Conservation (phyloP, 2,888 invertebrate species). For the Drosophila colorata region DNA sequence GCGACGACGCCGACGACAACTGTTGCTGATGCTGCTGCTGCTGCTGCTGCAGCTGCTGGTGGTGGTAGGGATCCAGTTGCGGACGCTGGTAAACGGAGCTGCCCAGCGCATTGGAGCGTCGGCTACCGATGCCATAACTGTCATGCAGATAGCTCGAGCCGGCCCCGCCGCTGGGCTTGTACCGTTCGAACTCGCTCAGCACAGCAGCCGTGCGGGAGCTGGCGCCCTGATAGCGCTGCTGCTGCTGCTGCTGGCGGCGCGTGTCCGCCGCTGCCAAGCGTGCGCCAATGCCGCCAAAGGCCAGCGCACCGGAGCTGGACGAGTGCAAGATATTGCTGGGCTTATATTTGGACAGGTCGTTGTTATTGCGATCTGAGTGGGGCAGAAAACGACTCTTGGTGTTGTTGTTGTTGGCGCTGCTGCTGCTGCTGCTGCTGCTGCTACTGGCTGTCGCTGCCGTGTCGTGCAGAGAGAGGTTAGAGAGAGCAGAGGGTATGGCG, state of each 20-base stretch:
- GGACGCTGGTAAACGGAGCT: slow-evolving; percentile 76
- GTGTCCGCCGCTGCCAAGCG: slow-evolving; percentile 76
- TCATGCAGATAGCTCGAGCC: slow-evolving; percentile 74
- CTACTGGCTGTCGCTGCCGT: slow-evolving; percentile 63
- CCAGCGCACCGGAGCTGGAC: slow-evolving; percentile 81
- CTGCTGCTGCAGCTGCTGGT: slow-evolving; percentile 65
- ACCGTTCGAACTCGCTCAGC: slow-evolving; percentile 76
- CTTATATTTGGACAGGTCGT: slow-evolving; percentile 81
- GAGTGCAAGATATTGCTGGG: slow-evolving; percentile 81
- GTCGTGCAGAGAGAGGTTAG: slow-evolving; percentile 68
- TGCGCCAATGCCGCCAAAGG: slow-evolving; percentile 83
- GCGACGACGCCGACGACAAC: slow-evolving; percentile 46
- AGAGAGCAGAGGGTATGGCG: slow-evolving; percentile 71
- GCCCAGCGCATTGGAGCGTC: slow-evolving; percentile 66
- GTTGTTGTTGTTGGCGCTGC: slow-evolving; percentile 81
- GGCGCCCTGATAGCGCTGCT: slow-evolving; percentile 72
- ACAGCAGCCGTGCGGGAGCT: slow-evolving; percentile 73
- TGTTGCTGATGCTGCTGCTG: slow-evolving; percentile 63
- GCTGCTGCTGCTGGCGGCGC: slow-evolving; percentile 59
- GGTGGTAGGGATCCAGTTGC: slow-evolving; percentile 73
- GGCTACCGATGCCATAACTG: slow-evolving; percentile 64
- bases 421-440: slow-evolving; percentile 63
- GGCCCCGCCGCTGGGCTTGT: slow-evolving; percentile 57
- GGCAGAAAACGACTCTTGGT: slow-evolving; percentile 76
- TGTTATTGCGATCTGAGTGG: slow-evolving; percentile 79